Evolutionary conservation across 1,140 invertebrate genomes (phyloP).

Genomic region (Dinothrombium tinctorium): DNA sequence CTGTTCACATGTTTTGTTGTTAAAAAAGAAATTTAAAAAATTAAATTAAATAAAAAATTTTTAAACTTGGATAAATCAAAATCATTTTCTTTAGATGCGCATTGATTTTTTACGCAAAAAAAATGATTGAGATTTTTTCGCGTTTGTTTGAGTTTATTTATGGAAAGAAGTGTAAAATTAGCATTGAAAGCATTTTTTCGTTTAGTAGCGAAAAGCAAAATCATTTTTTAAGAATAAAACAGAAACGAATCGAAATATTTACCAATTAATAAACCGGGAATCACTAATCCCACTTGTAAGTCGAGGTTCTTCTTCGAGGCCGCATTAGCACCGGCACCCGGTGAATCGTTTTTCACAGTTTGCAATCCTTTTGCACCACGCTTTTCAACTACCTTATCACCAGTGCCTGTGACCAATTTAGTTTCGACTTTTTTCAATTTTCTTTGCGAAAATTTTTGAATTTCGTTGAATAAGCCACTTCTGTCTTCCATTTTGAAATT

Average conservation of each 20-base stretch:
- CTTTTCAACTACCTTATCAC: conserved; percentile 12
- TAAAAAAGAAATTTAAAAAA: too few species aligned
- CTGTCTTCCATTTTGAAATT: conserved; percentile 11
- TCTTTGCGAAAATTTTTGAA: conserved; percentile 12
- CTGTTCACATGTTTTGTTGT: conserved; percentile 21
- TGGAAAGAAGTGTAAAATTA: neutral
- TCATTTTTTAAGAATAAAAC: neutral
- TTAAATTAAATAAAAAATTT: too few species aligned
- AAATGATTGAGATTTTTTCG: too few species aligned
- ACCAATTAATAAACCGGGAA: conserved; percentile 12
- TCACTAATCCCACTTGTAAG: conserved; percentile 12
- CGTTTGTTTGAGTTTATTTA: neutral
- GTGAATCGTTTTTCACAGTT: neutral
- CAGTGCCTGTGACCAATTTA: conserved; percentile 9
- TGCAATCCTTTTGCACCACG: conserved; percentile 10
- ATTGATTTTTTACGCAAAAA: too few species aligned
- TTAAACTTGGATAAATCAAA: too few species aligned
- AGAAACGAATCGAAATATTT: neutral
- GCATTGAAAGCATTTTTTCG: too few species aligned
- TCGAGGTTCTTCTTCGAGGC: conserved; percentile 8
- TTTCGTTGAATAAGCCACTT: conserved; percentile 10
- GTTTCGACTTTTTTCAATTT: conserved; percentile 13
- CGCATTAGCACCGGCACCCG: neutral
- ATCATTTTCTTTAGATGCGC: too few species aligned
- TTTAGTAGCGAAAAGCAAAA: too few species aligned